phyloP scores from a whole-genome alignment of 2,888 invertebrate genomes.

The Danaus chrysippus region DNA sequence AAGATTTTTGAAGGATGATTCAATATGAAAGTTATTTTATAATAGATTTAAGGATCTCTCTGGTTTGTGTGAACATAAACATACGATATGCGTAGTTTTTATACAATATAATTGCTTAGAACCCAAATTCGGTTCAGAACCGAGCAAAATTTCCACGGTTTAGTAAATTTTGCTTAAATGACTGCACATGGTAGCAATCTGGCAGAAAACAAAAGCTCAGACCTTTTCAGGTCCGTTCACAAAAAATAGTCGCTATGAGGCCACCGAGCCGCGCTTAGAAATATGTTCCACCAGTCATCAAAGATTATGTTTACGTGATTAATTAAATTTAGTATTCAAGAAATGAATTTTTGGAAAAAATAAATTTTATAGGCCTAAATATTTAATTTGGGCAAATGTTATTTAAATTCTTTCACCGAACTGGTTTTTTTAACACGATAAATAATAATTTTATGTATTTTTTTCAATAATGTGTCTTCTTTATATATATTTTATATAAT shows the following conservation, averaged over 20 bases:
- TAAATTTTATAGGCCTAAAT: no score
- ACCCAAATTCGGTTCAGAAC: not conserved
- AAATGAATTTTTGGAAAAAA: no score
- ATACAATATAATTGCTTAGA: not conserved
- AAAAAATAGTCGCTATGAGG: conserved; percentile 64
- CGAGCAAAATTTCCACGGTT: not conserved
- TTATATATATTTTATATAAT: no score
- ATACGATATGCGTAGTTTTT: not conserved
- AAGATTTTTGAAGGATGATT: no score
- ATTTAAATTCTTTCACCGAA: no score
- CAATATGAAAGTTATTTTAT: no score
- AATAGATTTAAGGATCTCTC: no score
- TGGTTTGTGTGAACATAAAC: no score
- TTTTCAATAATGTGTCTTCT: no score
- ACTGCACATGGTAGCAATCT: conserved; percentile 42
- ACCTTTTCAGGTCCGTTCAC: conserved; percentile 65
- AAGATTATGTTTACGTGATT: conserved; percentile 38
- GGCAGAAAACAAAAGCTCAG: conserved; percentile 63
- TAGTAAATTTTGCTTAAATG: conserved; percentile 18
- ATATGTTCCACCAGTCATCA: conserved; percentile 40
- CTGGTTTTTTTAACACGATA: no score
- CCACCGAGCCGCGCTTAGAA: conserved; percentile 46
- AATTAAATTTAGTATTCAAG: not conserved
- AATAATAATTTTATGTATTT: no score
- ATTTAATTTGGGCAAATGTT: no score